Evolutionary conservation across 2,113 vertebrate species (phyloP).

Genomic region (Talpa occidentalis): DNA sequence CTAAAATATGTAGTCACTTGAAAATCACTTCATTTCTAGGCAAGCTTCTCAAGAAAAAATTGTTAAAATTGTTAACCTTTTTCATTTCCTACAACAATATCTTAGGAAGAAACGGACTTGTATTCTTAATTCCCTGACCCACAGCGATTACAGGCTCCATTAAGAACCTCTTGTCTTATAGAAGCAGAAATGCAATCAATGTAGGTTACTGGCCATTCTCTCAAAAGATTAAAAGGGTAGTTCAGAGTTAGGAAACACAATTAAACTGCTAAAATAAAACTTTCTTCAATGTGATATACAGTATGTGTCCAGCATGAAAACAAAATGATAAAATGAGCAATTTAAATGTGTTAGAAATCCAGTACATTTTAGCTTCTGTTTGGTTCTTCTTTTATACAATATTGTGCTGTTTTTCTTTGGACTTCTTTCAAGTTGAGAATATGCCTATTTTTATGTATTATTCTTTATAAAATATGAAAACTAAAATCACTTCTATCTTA

Average conservation of each 20-base stretch:
- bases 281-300: background rate
- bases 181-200: conserved; percentile 45
- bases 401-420: background rate
- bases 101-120: conserved; percentile 3
- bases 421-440: background rate
- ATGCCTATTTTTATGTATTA: background rate
- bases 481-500: background rate
- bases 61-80: conserved; percentile 32
- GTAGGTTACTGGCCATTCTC: conserved; percentile 56
- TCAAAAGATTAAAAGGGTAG: conserved; percentile 43
- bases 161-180: conserved; percentile 39
- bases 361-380: background rate
- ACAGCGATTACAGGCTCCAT: background rate
- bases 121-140: conserved; percentile 56
- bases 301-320: background rate
- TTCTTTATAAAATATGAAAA: background rate
- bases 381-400: background rate
- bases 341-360: background rate
- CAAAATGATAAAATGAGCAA: background rate
- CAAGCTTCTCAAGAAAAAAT: background rate
- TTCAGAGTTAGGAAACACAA: conserved; percentile 42
- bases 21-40: conserved; percentile 47
- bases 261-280: conserved; percentile 57
- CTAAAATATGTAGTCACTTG: background rate
- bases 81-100: conserved; percentile 18